phyloP scores from a whole-genome alignment of 2,888 invertebrate genomes.

The Candidula unifasciata region DNA sequence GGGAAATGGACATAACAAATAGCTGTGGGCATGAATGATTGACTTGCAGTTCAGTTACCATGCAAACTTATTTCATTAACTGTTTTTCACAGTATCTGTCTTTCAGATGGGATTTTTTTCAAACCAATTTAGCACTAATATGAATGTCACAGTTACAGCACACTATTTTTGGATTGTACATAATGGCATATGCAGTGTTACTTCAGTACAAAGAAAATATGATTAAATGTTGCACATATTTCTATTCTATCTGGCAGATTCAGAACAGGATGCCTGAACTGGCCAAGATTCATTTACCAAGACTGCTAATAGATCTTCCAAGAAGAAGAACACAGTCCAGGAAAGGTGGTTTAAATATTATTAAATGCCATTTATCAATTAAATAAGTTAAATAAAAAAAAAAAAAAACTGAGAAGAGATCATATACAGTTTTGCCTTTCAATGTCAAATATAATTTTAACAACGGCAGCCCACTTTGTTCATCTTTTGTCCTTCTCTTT shows the following conservation, averaged over 20 bases:
- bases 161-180: neutral
- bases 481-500: no score
- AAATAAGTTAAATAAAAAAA: neutral
- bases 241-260: conserved; percentile 56
- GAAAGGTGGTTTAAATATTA: conserved; percentile 54
- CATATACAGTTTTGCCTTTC: neutral
- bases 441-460: neutral
- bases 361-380: neutral
- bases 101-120: no score
- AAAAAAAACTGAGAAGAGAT: neutral
- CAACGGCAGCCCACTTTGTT: neutral
- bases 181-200: neutral
- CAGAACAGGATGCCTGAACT: conserved; percentile 71
- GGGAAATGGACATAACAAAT: no score
- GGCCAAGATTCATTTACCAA: conserved; percentile 69
- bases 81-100: no score
- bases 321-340: conserved; percentile 64
- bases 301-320: conserved; percentile 69
- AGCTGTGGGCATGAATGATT: no score
- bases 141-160: neutral
- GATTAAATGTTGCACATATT: neutral
- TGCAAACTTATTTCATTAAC: no score
- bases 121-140: no score
- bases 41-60: no score
- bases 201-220: neutral